phyloP scores from a whole-genome alignment of 2,888 invertebrate species.

The Heliothis peltigera region DNA sequence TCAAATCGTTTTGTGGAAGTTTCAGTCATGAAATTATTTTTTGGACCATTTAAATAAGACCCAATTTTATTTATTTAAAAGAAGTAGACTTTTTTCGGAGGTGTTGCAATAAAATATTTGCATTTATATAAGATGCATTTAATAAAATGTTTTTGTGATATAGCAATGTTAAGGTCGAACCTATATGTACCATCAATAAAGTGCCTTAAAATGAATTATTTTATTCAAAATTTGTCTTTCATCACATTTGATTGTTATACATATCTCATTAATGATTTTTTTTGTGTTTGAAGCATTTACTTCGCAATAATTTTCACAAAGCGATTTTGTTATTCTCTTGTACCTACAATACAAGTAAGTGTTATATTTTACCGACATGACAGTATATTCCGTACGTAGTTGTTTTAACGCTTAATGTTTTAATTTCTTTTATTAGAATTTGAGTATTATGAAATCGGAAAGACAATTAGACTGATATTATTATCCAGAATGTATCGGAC shows the following conservation, averaged over 20 bases:
- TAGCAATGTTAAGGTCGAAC: background rate
- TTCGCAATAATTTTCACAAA: slow-evolving; percentile 34
- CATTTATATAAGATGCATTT: background rate
- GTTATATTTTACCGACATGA: slow-evolving; percentile 71
- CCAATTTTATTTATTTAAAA: background rate
- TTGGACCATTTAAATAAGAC: background rate
- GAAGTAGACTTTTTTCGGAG: background rate
- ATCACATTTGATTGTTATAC: too few species aligned
- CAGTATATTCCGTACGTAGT: slow-evolving; percentile 62
- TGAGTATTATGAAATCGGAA: slow-evolving; percentile 50
- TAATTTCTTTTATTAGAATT: slow-evolving; percentile 25
- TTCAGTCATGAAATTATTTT: background rate
- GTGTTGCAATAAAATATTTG: background rate
- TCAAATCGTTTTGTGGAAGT: slow-evolving; percentile 56
- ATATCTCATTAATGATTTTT: too few species aligned
- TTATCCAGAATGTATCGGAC: slow-evolving; percentile 49
- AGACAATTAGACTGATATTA: slow-evolving; percentile 64
- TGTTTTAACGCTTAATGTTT: slow-evolving; percentile 29
- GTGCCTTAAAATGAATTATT: slow-evolving; percentile 10
- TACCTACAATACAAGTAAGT: slow-evolving; percentile 25
- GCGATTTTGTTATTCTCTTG: slow-evolving; percentile 46
- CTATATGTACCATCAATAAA: background rate
- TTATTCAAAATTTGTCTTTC: too few species aligned
- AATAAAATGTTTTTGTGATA: background rate
- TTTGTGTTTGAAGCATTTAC: slow-evolving; percentile 38